Conservation (phyloP, 2,888 invertebrate species). For the Zonitis immaculata region DNA sequence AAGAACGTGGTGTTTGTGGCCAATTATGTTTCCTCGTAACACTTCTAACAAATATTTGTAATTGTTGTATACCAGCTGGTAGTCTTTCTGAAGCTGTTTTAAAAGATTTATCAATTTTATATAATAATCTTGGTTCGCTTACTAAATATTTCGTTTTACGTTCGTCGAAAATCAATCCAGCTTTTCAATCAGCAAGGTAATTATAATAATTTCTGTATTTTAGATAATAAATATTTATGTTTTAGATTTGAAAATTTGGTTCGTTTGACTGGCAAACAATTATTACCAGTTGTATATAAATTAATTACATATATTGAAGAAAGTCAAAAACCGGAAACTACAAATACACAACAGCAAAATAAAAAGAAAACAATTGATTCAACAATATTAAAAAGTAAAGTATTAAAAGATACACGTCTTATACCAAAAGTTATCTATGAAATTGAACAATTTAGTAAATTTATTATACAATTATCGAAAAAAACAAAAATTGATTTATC, state of each 20-base stretch:
- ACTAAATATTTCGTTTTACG: conserved; percentile 57
- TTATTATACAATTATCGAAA: conserved; percentile 55
- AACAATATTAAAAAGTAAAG: conserved; percentile 48
- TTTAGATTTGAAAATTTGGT: conserved; percentile 54
- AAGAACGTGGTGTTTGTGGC: conserved; percentile 56
- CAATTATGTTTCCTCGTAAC: conserved; percentile 55
- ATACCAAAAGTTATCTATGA: conserved; percentile 63
- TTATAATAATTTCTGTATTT: conserved; percentile 5
- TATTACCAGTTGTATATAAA: conserved; percentile 55
- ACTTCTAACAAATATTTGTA: conserved; percentile 52
- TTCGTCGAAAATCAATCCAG: conserved; percentile 49
- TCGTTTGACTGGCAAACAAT: conserved; percentile 56
- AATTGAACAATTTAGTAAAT: conserved; percentile 60
- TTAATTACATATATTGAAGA: conserved; percentile 58
- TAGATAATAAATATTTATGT: background rate
- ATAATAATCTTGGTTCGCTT: conserved; percentile 53
- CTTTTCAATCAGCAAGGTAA: conserved; percentile 53
- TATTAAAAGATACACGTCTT: conserved; percentile 57
- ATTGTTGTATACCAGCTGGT: conserved; percentile 53
- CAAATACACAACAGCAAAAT: conserved; percentile 27
- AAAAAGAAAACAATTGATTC: conserved; percentile 40
- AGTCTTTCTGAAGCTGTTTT: conserved; percentile 54
- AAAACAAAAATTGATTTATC: conserved; percentile 56
- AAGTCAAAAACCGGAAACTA: conserved; percentile 43
- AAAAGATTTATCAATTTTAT: conserved; percentile 54